phyloP scores from a whole-genome alignment of 2,113 vertebrate species.

The Micronycteris hirsuta region DNA sequence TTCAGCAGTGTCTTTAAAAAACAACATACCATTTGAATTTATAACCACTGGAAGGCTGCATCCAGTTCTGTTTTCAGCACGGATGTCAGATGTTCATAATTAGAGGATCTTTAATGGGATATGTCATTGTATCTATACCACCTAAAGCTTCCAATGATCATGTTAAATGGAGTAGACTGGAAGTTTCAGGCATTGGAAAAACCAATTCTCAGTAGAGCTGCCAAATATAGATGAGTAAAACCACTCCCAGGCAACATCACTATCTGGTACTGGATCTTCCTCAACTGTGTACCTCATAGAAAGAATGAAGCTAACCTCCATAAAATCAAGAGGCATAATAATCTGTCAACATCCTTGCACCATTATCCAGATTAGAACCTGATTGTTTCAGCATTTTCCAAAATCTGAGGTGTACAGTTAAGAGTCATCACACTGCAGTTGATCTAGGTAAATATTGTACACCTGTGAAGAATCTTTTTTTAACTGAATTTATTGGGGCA shows the following conservation, averaged over 20 bases:
- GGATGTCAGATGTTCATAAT: conserved; percentile 57
- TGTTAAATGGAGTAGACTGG: conserved; percentile 11
- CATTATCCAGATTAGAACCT: conserved; percentile 5
- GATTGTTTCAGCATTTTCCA: conserved; percentile 1
- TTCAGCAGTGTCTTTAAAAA: not conserved
- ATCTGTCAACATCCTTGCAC: conserved; percentile 37
- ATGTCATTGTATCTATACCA: not conserved
- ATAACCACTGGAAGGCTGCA: not conserved
- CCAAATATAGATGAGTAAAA: conserved; percentile 66
- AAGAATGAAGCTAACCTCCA: conserved; percentile 36
- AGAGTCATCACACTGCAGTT: not conserved
- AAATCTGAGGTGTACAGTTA: conserved; percentile 27
- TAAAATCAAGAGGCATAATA: not conserved
- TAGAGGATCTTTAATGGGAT: conserved; percentile 5
- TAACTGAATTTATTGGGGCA: not conserved
- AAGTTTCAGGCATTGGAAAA: conserved; percentile 30
- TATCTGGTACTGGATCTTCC: conserved; percentile 67
- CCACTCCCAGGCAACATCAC: conserved; percentile 53
- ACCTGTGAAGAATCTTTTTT: conserved; percentile 15
- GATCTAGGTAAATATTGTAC: not conserved
- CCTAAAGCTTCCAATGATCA: conserved; percentile 32
- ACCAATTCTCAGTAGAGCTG: conserved; percentile 31
- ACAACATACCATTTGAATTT: not conserved
- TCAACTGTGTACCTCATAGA: conserved; percentile 13
- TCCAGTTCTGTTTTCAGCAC: not conserved